Base-by-base conservation (phyloP, 2,797 vertebrate species). In the Atherinosoma microstoma region DNA sequence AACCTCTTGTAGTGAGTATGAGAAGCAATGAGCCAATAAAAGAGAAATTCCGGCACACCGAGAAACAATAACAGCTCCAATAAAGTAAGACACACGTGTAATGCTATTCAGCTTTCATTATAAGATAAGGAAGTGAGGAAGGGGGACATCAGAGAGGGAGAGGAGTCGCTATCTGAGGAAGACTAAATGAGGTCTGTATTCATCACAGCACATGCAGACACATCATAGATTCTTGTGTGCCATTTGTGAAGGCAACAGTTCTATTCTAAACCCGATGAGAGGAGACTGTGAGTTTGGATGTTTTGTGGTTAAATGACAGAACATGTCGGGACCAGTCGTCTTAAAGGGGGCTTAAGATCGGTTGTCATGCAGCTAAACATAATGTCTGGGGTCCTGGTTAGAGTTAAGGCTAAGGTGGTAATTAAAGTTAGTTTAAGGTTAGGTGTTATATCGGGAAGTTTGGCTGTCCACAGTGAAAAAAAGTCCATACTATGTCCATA, bases 101-200 rank as follows among this genome's bases (percentile, higher is more conserved):
- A 64, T 20, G 18, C 35, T 9, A 20, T 74, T 79, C 66, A 79
- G 40, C 65, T 73, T 78, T 83, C 42, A 87, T 82, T 78, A 74
- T 66, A 54, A 69, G 67, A 73, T 18, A 59, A 67, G 76, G 40
- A 69, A 29, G 63, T 16, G 66, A 70, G 58, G 65, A 24, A 6
- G 36, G 22, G 36, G 27, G 24, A 16, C 58, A 67, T 30, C 58
- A 58, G 64, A 72, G 35, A 42, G 63, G 18, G 32, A 69, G 70
- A 51, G 38, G 58, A 54, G 62, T 9, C 35, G 36, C 78, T 79
- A 76, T 83, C 78, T 67, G 68, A 67, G 66, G 68, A 56, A 58
- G 63, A 73, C 79, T 61, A 76, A 78, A 84, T 77, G 73, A 90
- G 75, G 84, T 76, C n/a, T 34, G 64, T 78, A 77, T 75, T 82